These are phyloP conservation scores for Syngnathoides biaculeatus DNA, from an alignment of 2,113 vertebrate genomes.

Conservation along the genomic window DNA sequence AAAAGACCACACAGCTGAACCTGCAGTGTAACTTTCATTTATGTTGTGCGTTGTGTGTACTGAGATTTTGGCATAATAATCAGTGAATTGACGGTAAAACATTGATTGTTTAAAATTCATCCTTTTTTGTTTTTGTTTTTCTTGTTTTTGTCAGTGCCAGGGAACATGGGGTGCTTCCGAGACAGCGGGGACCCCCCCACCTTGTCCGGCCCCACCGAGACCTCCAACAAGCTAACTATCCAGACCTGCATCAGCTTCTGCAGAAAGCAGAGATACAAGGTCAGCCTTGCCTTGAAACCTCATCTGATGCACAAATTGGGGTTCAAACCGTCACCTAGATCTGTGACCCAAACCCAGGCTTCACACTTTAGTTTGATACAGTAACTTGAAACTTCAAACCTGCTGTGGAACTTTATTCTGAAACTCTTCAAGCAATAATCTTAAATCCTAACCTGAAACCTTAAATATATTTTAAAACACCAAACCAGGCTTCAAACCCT, in stretches of 20 bases:
- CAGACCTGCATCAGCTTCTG: constrained; percentile 94
- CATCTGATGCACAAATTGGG: not conserved
- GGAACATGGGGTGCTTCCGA: constrained; percentile 93
- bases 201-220: constrained; percentile 85
- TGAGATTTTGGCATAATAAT: not conserved
- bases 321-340: too few species aligned
- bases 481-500: too few species aligned
- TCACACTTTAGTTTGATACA: too few species aligned
- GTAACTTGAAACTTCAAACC: too few species aligned
- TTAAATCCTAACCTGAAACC: too few species aligned
- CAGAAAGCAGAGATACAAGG: constrained; percentile 88
- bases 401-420: too few species aligned
- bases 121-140: not conserved
- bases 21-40: too few species aligned
- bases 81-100: not conserved
- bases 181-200: constrained; percentile 91
- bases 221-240: constrained; percentile 91
- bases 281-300: constrained; percentile 46
- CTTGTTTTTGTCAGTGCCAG: constrained; percentile 80
- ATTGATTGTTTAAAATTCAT: not conserved
- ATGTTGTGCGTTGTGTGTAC: not conserved
- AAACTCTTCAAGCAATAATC: too few species aligned
- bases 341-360: too few species aligned
- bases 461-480: too few species aligned
- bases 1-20: not conserved